Base-by-base conservation (phyloP, 2,797 vertebrate species). In the Dicrostonyx torquatus region DNA sequence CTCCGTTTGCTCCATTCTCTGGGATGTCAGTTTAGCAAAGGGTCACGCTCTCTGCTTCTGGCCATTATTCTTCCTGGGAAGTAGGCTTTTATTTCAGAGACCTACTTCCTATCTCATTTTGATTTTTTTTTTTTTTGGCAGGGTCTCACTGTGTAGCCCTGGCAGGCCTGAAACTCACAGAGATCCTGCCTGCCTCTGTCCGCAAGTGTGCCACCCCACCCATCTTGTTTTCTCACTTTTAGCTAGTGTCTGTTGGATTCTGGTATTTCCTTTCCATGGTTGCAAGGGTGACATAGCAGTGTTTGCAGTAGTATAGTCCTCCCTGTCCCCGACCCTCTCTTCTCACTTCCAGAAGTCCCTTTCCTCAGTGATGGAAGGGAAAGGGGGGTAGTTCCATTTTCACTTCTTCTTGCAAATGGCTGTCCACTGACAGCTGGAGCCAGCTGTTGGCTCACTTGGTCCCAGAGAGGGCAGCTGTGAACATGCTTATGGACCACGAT, bases 321-420 rank as follows among this genome's bases (percentile, higher is more conserved):
- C 7, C 9, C 0, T 66, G 34, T 9, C 12, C 55, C 34, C 1
- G 5, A 22, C 20, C 68, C 80, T 64, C 18, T 18, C 17, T 48
- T 26, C 48, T 80, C 12, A 45, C 2, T 48, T 62, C 29, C 15
- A 12, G 60, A 53, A 40, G 50, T 48, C 40, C 22, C 70, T 62
- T 89, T 62, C 18, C 37, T 82, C n/a, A 11, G 53, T 24, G 66
- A 5, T 4, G 50, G 76, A 50, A 90, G 6, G 31, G n/a, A 37
- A 70, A 34, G 9, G 13, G 37, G 64, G 40, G 6, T 76, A 26
- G 1, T 72, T 94, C 95, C 73, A 90, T 95, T 94, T 92, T 93
- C 73, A 76, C 89, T 77, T 82, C 9, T 37, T 85, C 17, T 84
- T 90, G 78, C 64, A 93, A 87, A 78, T 87, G 86, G 62, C 58